Conservation (phyloP, 1,140 invertebrate genomes). For the Listronotus oregonensis region DNA sequence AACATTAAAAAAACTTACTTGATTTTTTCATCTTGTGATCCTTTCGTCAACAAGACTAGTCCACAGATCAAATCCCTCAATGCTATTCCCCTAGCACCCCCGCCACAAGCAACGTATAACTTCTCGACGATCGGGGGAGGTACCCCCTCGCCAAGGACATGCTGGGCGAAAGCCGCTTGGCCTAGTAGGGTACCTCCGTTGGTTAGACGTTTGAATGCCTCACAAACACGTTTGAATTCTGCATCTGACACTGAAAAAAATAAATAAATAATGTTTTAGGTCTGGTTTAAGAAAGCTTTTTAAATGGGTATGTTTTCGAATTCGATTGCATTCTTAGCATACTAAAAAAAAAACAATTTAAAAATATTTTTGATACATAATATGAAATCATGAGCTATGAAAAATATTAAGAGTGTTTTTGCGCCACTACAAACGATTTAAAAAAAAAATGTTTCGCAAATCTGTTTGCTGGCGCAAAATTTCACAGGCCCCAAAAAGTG, state of each 20-base stretch:
- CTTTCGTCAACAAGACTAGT: constrained; percentile 81
- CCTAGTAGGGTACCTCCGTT: constrained; percentile 71
- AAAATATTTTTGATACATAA: too few species aligned
- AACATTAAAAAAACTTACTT: constrained; percentile 64
- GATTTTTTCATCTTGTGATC: constrained; percentile 82
- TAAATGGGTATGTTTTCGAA: too few species aligned
- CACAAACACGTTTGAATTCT: constrained; percentile 78
- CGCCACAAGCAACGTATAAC: constrained; percentile 81
- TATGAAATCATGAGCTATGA: too few species aligned
- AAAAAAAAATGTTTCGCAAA: too few species aligned
- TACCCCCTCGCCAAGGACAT: constrained; percentile 84
- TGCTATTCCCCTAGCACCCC: constrained; percentile 76
- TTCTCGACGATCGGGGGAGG: constrained; percentile 77
- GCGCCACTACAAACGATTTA: too few species aligned
- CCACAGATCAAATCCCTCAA: constrained; percentile 84
- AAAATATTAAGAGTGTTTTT: too few species aligned
- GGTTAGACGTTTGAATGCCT: constrained; percentile 82
- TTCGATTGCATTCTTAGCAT: too few species aligned
- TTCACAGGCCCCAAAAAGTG: too few species aligned
- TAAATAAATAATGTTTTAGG: constrained; percentile 4
- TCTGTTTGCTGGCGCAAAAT: too few species aligned
- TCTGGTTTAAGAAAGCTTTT: too few species aligned
- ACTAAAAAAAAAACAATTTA: too few species aligned
- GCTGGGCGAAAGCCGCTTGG: constrained; percentile 74
- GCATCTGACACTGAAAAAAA: constrained; percentile 74